A percentile compares a stretch with the other conserved stretches of the same genome.
Conservation (phyloP, 2,113 vertebrate species). For the Neotragus pygmaeus region DNA sequence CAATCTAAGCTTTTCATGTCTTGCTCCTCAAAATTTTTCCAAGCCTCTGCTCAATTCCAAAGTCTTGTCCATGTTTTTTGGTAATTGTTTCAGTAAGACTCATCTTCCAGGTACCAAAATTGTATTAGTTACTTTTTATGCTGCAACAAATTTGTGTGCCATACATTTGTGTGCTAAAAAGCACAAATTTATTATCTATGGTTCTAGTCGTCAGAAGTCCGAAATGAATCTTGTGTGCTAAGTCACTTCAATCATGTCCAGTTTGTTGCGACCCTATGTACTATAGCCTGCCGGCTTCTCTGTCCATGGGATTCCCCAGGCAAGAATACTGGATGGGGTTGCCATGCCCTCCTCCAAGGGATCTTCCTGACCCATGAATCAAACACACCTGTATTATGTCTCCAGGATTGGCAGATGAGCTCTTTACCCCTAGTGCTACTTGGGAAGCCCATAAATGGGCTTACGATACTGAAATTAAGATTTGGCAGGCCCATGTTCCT, state of each 20-base stretch:
- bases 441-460: neutral
- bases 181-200: neutral
- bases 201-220: neutral
- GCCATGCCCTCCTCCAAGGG: neutral
- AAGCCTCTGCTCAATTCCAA: neutral
- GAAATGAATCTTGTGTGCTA: neutral
- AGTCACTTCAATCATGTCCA: neutral
- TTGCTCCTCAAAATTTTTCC: neutral
- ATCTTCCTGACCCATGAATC: neutral
- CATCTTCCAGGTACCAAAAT: neutral
- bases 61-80: neutral
- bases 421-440: neutral
- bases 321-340: neutral
- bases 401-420: neutral
- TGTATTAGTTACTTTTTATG: neutral
- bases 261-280: neutral
- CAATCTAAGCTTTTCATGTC: neutral
- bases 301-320: neutral
- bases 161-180: neutral
- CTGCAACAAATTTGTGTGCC: neutral
- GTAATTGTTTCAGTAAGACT: neutral
- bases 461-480: neutral
- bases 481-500: neutral
- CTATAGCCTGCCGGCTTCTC: neutral
- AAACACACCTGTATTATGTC: neutral